These are phyloP conservation scores for Pardalotus punctatus DNA, from an alignment of 2,113 vertebrate genomes.

Conservation along the genomic window DNA sequence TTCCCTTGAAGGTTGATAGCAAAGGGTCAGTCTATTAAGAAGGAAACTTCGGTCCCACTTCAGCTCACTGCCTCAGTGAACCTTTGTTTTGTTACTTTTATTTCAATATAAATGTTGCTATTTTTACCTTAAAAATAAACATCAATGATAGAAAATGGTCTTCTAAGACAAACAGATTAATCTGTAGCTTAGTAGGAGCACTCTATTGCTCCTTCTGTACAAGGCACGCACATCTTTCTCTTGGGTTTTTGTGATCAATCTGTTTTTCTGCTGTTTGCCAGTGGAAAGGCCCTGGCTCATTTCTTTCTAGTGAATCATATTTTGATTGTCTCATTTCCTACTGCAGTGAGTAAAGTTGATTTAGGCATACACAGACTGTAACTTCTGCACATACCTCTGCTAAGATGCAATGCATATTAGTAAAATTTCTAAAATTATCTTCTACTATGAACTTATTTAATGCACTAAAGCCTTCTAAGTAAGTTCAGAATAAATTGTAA, in stretches of 20 bases:
- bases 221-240: neutral
- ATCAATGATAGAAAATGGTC: neutral
- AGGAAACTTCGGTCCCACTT: neutral
- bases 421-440: neutral
- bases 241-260: neutral
- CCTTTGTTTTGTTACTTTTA: neutral
- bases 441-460: neutral
- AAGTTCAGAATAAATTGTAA: neutral
- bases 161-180: neutral
- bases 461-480: neutral
- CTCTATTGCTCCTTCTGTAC: neutral
- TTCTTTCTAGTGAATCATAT: conserved; percentile 24
- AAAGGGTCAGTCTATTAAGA: neutral
- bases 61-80: neutral
- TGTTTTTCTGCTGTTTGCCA: neutral
- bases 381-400: neutral
- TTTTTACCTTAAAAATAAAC: neutral
- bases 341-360: neutral
- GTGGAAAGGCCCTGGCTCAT: conserved; percentile 5
- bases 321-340: conserved; percentile 19
- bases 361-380: neutral
- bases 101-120: neutral
- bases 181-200: neutral
- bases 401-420: neutral
- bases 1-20: neutral